Conservation (phyloP, 2,888 invertebrate genomes). For the Pachliopta kotzebuea region DNA sequence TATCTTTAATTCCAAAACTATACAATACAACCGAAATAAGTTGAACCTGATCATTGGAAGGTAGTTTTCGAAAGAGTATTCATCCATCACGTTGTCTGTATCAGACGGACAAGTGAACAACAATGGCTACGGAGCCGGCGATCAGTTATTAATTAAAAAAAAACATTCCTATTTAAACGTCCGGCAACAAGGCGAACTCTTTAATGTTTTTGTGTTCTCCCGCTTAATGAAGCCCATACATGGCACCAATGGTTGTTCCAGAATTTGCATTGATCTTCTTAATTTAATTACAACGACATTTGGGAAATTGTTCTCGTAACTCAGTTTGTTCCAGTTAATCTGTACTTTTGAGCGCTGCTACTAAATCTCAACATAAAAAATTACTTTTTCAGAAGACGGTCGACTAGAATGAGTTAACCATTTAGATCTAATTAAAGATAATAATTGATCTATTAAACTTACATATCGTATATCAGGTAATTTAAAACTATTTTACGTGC, state of each 20-base stretch:
- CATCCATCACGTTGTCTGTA: constrained; percentile 41
- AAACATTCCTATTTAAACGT: constrained; percentile 60
- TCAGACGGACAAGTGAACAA: constrained; percentile 25
- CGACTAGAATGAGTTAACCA: neutral
- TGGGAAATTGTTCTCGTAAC: constrained; percentile 32
- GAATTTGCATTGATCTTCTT: constrained; percentile 65
- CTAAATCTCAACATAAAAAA: neutral
- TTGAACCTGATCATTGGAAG: constrained; percentile 14
- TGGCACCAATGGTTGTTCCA: constrained; percentile 56
- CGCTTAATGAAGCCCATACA: constrained; percentile 71
- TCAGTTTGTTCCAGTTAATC: constrained; percentile 8
- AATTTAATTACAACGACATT: constrained; percentile 47
- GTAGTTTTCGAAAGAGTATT: constrained; percentile 40
- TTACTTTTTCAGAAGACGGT: neutral
- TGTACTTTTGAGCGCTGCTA: neutral
- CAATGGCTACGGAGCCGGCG: constrained; percentile 29
- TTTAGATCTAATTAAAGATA: neutral
- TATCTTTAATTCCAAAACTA: constrained; percentile 17
- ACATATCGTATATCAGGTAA: neutral
- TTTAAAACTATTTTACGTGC: neutral
- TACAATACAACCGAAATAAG: constrained; percentile 21
- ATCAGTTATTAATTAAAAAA: constrained; percentile 61
- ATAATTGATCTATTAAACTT: neutral
- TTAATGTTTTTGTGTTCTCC: constrained; percentile 54
- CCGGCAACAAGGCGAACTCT: constrained; percentile 45